Base-by-base conservation (phyloP, 2,113 vertebrate genomes). In the Lepus americanus region DNA sequence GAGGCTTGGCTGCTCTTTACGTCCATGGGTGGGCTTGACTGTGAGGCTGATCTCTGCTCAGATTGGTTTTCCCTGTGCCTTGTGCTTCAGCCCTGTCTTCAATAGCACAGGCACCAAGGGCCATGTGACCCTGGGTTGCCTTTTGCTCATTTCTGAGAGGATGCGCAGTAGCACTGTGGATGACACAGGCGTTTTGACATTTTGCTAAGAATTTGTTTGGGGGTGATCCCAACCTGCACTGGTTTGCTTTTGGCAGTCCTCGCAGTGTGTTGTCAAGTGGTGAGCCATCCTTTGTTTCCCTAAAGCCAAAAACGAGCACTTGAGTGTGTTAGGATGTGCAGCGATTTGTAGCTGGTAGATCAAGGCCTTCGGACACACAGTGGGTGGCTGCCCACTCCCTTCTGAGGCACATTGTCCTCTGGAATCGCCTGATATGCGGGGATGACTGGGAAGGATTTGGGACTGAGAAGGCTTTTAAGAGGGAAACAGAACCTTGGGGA, bases 201-300 rank as follows among this genome's bases (percentile, higher is more conserved):
- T 86, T 96, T 84, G 76, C 61, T 80, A 31, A 92, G 77, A 36
- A 22, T 89, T 64, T 90, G 44, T 90, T 17, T 5, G 59, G 39
- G n/a, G 39, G 36, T 39, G n/a, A 92, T 93, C 80, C 55, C 55
- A 69, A 63, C 86, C 92, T 55, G 72, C 4, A 74, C 55, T 2
- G 8, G 81, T 94, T 87, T 31, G 73, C 78, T 79, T 90, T 93
- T 85, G 95, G 77, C 72, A 95, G 73, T 39, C 61, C 85, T 5
- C 12, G n/a, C 31, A 67, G 80, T 33, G 55, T 49, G 67, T 59
- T 19, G 87, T 86, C 79, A 44, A 89, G 66, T 27, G 59, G 76
- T 72, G 64, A 79, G 20, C 25, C 39, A 23, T 85, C 55, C 88
- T 97, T 84, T 94, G 81, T 92, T 90, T 89, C 89, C 51, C 22